A percentile compares a stretch with the other conserved stretches of the same genome.
These are phyloP conservation scores for Plagodis pulveraria DNA, from an alignment of 2,888 invertebrate genomes.

Conservation along the genomic window DNA sequence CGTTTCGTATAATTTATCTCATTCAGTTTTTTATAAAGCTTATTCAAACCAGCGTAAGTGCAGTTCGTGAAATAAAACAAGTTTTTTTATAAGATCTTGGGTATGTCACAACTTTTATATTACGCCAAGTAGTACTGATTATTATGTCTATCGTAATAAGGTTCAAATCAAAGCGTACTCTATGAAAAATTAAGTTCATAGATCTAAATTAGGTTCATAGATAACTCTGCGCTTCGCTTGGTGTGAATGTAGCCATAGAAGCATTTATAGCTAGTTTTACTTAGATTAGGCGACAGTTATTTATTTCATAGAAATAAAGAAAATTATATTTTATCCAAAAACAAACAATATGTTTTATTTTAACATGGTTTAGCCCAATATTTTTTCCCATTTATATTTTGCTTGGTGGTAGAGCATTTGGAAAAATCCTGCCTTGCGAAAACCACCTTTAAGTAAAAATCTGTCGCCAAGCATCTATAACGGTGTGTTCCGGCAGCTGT, in stretches of 20 bases:
- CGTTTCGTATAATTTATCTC: neutral
- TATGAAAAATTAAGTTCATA: neutral
- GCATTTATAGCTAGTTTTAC: slow-evolving; percentile 49
- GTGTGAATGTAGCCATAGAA: slow-evolving; percentile 24
- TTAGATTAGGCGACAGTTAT: slow-evolving; percentile 26
- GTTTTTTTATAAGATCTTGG: no score
- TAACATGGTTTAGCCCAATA: neutral
- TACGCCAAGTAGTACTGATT: no score
- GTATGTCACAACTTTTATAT: no score
- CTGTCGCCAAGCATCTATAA: no score
- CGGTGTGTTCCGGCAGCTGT: no score
- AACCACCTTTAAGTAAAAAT: no score
- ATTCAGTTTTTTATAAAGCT: slow-evolving; percentile 9
- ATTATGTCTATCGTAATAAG: no score
- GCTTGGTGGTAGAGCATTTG: no score
- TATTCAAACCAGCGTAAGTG: neutral
- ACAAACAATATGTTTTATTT: neutral
- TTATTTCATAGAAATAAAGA: slow-evolving; percentile 42
- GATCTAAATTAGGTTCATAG: neutral
- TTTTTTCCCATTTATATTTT: no score
- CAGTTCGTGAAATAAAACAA: neutral
- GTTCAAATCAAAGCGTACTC: no score
- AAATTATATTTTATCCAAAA: neutral
- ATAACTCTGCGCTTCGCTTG: neutral
- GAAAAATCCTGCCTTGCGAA: no score